Conservation (phyloP, 2,888 invertebrate genomes). For the Cactoblastis cactorum region DNA sequence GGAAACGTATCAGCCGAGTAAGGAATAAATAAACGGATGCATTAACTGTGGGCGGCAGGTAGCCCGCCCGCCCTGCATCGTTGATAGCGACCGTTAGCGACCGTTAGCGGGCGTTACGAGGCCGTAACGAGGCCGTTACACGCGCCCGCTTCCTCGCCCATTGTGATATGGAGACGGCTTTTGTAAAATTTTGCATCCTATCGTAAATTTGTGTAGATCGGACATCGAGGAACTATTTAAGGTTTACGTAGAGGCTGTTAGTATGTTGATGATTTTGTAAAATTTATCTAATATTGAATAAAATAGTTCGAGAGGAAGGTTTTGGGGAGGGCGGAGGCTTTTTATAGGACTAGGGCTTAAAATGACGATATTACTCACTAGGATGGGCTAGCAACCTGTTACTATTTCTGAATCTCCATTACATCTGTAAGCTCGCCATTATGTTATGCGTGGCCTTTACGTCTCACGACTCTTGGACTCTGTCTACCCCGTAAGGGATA, state of each 20-base stretch:
- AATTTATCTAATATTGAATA: no score
- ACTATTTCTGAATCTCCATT: no score
- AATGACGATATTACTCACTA: no score
- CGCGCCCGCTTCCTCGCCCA: constrained; percentile 65
- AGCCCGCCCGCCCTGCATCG: constrained; percentile 69
- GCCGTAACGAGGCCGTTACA: constrained; percentile 72
- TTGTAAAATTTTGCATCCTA: constrained; percentile 25
- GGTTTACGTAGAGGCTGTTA: no score
- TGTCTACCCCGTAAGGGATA: no score
- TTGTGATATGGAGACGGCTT: constrained; percentile 44
- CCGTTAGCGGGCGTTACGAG: constrained; percentile 54
- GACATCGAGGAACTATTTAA: not conserved
- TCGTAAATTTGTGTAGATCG: constrained; percentile 22
- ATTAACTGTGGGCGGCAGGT: constrained; percentile 66
- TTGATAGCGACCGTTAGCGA: constrained; percentile 64
- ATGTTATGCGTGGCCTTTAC: no score
- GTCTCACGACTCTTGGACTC: no score
- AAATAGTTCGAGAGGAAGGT: no score
- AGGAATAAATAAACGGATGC: constrained; percentile 73
- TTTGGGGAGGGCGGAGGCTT: no score
- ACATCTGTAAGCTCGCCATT: no score
- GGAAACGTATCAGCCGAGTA: constrained; percentile 59
- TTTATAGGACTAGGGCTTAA: no score
- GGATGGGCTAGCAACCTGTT: no score
- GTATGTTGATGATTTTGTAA: not conserved